These are phyloP conservation scores for Melanerpes aurifrons DNA, from an alignment of 2,113 vertebrate species.

Conservation along the genomic window DNA sequence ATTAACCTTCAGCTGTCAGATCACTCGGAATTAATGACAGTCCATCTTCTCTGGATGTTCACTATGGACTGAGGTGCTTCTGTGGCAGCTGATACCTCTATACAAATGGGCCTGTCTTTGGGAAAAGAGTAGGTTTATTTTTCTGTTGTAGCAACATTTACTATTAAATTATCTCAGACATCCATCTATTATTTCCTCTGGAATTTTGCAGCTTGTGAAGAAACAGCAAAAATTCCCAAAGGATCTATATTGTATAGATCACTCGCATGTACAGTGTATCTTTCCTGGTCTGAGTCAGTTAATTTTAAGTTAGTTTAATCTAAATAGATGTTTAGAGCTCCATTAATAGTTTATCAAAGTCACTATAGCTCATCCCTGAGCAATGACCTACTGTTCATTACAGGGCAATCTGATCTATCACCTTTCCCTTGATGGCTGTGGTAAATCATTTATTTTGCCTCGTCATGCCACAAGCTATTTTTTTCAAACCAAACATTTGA, in stretches of 20 bases:
- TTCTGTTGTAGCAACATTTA: neutral
- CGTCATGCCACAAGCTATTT: slow-evolving; percentile 48
- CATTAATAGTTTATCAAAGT: slow-evolving; percentile 55
- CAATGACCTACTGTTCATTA: slow-evolving; percentile 68
- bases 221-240: neutral
- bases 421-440: slow-evolving; percentile 75
- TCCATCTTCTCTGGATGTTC: neutral
- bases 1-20: neutral
- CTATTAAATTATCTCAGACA: slow-evolving; percentile 10
- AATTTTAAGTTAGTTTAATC: slow-evolving; percentile 56
- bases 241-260: neutral
- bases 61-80: neutral
- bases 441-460: slow-evolving; percentile 76
- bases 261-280: neutral
- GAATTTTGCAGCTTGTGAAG: neutral
- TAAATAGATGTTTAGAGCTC: slow-evolving; percentile 51
- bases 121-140: neutral
- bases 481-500: slow-evolving; percentile 67
- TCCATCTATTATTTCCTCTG: neutral
- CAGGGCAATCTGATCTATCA: slow-evolving; percentile 73
- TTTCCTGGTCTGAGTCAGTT: neutral
- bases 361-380: slow-evolving; percentile 62
- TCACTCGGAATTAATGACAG: neutral
- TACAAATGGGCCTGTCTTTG: neutral
- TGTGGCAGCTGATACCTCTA: neutral